Evolutionary conservation across 2,888 invertebrate species (phyloP), one percentile per base, ranked within the genome.

Genomic region (Dugesia japonica): DNA sequence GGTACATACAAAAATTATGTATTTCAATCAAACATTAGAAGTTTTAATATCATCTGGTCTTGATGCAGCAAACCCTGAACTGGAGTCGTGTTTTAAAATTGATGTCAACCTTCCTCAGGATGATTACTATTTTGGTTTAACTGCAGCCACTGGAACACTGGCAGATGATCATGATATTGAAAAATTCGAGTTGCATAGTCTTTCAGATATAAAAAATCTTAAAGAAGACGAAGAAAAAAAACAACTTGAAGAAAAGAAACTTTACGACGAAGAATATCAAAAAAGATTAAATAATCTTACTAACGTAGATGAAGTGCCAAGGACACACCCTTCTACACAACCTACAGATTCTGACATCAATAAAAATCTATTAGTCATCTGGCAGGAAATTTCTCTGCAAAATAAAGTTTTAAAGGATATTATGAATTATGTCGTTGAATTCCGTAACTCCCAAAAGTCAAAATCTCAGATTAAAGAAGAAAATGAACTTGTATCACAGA

Each of bases 31-130:
- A 84, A 89, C 91, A 0, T 87, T 98, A 74, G 80, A 89, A 88
- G 83, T 95, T 0, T 87, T 91, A 82, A 91, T 95, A 87, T 92
- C 97, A 83, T 94, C 91, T 82, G 97, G 94, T 42, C 91, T 95
- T 89, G 91, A 92, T 0, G 92, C 89, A 84, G 92, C 91, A 83
- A 92, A 92, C 42, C 89, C 91, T 73, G 92, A 94, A 84, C 95
- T 90, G 86, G 97, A 98, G 86, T 87, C 95, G 82, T 98, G 97
- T 83, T 88, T 97, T 86, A 89, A 94, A 33, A 90, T 89, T 0
- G 94, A 95, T 84, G 92, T 92, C 84, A 90, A 98, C 13, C 86
- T 88, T 75, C 86, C 98, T 28, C 97, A 97, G 0, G 88, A 89
- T 79, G 87, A 88, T 77, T 97, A 94, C 0, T 88, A 89, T 86